Evolutionary conservation across 2,888 invertebrate species (phyloP), one percentile per base, ranked within the genome.

Genomic region (Muscina levida): DNA sequence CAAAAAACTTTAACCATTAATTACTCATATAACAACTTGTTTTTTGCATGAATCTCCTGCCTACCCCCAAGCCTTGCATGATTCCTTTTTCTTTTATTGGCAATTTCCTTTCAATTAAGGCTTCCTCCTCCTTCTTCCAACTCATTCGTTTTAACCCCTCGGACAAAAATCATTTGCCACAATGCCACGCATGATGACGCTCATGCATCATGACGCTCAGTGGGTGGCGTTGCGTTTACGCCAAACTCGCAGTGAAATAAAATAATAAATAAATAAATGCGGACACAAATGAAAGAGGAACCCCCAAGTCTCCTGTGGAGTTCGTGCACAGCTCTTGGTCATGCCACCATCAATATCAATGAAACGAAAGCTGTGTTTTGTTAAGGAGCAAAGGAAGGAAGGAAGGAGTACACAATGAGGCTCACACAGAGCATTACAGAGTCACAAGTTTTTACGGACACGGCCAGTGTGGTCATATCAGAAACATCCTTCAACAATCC

Each of bases 81-180:
- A 24, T 56, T 57, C 31, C 6, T 77, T 74, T 59, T 77, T 78
- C 46, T 77, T 78, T 77, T 82, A 79, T 56, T 71, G 68, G 57
- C 57, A 76, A 74, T 77, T 81, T 77, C 71, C 76, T 79, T 81
- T 81, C 81, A 82, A 82, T 82, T 78, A 82, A 76, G 24, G 22
- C 26, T 42, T 72, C 44, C 72, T 72, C 37, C 59, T 48, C 62
- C 44, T 67, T 72, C 37, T 51, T 48, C 62, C 26, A 31, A 31
- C n/a, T n/a, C n/a, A 31, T 31, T 31, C n/a, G n/a, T n/a, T n/a
- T n/a, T n/a, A n/a, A n/a, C n/a, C n/a, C n/a, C n/a, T n/a, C n/a
- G n/a, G 31, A 8, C 31, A 8, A 31, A 31, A 31, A 3, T 31
- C 31, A 31, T 31, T 31, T 31, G 31, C 31, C 31, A 31, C 3